phyloP scores from a whole-genome alignment of 2,888 invertebrate genomes.

The Cinara cedri region DNA sequence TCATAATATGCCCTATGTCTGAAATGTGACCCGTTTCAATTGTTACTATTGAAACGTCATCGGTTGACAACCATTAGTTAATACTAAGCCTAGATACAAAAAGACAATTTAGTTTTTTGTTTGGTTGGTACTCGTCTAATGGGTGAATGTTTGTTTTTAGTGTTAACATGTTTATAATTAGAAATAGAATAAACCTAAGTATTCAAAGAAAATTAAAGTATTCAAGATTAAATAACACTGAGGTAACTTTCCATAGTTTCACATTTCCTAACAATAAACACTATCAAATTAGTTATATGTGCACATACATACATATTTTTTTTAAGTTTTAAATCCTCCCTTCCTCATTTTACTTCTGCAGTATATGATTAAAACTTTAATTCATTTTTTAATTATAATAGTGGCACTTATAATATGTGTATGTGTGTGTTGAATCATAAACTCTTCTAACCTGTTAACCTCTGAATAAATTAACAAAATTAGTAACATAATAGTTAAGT shows the following conservation, averaged over 20 bases:
- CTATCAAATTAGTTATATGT: not conserved
- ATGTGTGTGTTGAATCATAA: not conserved
- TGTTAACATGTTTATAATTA: slow-evolving; percentile 14
- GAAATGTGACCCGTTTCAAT: too few relatives aligned
- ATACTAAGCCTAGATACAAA: too few relatives aligned
- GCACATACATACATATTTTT: not conserved
- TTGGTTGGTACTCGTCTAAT: too few relatives aligned
- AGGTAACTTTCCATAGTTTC: slow-evolving; percentile 16
- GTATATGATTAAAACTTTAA: not conserved
- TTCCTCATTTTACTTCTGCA: too few relatives aligned
- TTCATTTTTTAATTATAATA: not conserved
- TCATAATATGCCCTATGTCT: too few relatives aligned
- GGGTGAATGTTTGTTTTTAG: slow-evolving; percentile 17
- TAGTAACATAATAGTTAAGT: not conserved
- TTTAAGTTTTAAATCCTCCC: not conserved
- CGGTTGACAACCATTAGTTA: too few relatives aligned
- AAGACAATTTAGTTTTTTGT: too few relatives aligned
- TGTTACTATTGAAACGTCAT: too few relatives aligned
- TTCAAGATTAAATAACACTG: not conserved
- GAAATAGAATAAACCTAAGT: not conserved
- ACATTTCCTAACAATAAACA: not conserved
- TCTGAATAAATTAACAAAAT: slow-evolving; percentile 26
- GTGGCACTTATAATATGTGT: not conserved
- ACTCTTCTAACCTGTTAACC: slow-evolving; percentile 27
- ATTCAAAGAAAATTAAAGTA: slow-evolving; percentile 17